Evolutionary conservation across 2,113 vertebrate species (phyloP), one percentile per base, ranked within the genome.

Genomic region (Acanthisitta chloris): DNA sequence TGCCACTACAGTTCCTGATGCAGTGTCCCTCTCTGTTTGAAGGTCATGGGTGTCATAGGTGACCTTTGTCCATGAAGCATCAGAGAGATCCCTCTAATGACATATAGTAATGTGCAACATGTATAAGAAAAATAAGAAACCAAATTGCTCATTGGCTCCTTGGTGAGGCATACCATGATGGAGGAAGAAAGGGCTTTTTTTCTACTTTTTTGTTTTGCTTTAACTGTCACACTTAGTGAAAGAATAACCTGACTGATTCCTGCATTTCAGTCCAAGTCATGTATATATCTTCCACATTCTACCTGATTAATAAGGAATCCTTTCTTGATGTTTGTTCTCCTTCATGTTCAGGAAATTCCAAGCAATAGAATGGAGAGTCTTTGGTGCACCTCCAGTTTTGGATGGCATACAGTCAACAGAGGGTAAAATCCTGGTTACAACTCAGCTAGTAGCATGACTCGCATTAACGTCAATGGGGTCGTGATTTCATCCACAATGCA

Each of bases 391-490:
- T 96, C 84, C 49, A 90, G 1, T 85, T 96, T 91, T 79, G 87
- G 89, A 89, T 57, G 62, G 42, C 42, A 38, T 40, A 34, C 31
- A 72, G 77, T 54, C 70, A 79, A 79, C 38, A 70, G 62, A 92
- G 74, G 90, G 81, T 91, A 42, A 87, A 81, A 88, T 58, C 58
- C 78, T 94, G 91, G 84, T 81, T 33, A 11, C 42, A 34, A 77
- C 42, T 84, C 74, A 73, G 40, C 16, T 57, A 45, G 78, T 49
- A 83, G 61, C 61, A 82, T 24, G 66, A 80, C 81, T 92, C 77
- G 73, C 91, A 38, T 76, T 91, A 61, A 77, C 18, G 5, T 90
- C 89, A 94, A 20, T 62, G 84, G 2, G 14, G 84, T 70, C 58
- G 43, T 76, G 89, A 88, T 86, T 92, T 46, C 38, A 87, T 82